Evolutionary conservation across 2,888 invertebrate genomes (phyloP), one percentile per base, ranked within the genome.

Genomic region (Selenia dentaria): DNA sequence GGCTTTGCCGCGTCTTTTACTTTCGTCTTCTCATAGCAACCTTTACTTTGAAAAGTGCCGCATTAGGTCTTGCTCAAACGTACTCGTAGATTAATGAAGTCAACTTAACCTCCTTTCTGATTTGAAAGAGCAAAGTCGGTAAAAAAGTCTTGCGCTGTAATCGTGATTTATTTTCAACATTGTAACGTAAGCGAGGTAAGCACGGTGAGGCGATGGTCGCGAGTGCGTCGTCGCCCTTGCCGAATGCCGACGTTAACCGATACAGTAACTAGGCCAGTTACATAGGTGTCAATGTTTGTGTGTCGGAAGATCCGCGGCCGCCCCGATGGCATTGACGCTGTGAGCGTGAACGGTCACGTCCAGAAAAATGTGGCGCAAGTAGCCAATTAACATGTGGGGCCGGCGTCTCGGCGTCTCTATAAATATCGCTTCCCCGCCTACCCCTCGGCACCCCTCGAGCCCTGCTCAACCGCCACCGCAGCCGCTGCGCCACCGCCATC

Each of bases 201-300:
- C 53, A 4, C 16, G 16, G 16, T 4, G 16, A 3, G 16, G 16
- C 16, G 16, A 2, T 4, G 16, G 16, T 16, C 51, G 8, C 25
- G 25, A 10, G 4, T 4, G 10, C 25, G 25, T 5, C 41, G 67
- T 59, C 26, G 73, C 67, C 75, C 70, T 78, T 73, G 73, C 66
- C 74, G 70, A 70, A 77, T 72, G 73, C 67, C 74, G 70, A 70
- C 62, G 68, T 68, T 74, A 78, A 72, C 65, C 67, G 58, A 59
- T 64, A 57, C 57, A 57, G 67, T 70, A 79, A 72, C 70, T 83
- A 74, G 78, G 81, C 72, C 79, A 80, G 80, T 81, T 76, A 81
- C 71, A 79, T 77, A 80, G 79, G 79, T 86, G 88, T 88, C 87
- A 86, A 85, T 87, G 87, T 87, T 81, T 84, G 74, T 83, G 79